A percentile compares a stretch with the other conserved stretches of the same genome.
These are phyloP conservation scores for Coreoperca whiteheadi DNA, from an alignment of 2,113 vertebrate species.

Conservation along the genomic window DNA sequence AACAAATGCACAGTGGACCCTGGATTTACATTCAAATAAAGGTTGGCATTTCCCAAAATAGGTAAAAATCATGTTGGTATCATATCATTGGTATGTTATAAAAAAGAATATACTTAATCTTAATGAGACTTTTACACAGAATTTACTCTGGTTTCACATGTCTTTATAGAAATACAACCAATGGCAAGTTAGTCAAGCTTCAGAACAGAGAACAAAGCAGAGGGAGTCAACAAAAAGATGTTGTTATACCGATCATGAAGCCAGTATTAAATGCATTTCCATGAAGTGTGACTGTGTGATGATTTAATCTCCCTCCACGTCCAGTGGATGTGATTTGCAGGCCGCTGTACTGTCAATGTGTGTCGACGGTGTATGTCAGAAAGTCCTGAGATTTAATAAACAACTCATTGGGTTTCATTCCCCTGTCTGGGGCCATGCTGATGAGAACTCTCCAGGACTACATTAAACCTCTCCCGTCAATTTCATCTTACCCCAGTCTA, in stretches of 20 bases:
- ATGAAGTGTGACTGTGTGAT: constrained; percentile 6
- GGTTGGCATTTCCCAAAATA: neutral
- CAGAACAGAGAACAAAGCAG: neutral
- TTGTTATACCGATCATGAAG: constrained; percentile 8
- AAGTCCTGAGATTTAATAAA: constrained; percentile 74
- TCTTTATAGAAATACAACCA: neutral
- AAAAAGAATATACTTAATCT: neutral
- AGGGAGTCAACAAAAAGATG: neutral
- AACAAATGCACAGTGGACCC: neutral
- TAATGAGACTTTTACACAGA: neutral
- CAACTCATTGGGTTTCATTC: constrained; percentile 69
- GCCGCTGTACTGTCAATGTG: constrained; percentile 25
- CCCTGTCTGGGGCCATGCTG: constrained; percentile 52
- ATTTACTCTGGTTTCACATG: neutral
- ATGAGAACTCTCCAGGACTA: constrained; percentile 73
- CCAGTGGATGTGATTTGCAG: constrained; percentile 16
- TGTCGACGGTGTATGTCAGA: constrained; percentile 52
- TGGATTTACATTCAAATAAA: neutral
- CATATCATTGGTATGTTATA: too few relatives aligned
- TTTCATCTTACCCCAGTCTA: constrained; percentile 49
- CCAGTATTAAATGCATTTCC: constrained; percentile 33
- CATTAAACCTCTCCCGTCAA: constrained; percentile 67
- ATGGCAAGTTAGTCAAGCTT: neutral
- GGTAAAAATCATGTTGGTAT: too few relatives aligned
- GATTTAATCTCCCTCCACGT: constrained; percentile 31